Percentiles rank a stretch among this genome's conserved stretches.
Evolutionary conservation across 2,113 vertebrate genomes (phyloP).

Genomic region (Thunnus thynnus): DNA sequence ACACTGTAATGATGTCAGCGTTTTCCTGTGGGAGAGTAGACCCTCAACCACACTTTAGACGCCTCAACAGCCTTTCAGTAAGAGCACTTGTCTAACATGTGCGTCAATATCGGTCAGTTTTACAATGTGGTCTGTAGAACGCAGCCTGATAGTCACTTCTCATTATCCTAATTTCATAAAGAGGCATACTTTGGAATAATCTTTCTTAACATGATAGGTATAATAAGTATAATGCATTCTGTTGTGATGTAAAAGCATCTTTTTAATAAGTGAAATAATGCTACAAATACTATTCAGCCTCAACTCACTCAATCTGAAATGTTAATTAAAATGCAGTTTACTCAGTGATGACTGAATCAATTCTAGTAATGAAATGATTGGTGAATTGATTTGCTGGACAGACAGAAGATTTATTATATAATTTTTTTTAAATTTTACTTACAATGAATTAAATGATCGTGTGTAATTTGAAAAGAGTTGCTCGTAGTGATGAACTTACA

Average conservation of each 20-base stretch:
- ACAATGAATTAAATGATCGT: too few relatives aligned
- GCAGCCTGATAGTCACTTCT: neutral
- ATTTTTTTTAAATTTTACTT: too few relatives aligned
- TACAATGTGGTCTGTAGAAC: neutral
- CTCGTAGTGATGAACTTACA: too few relatives aligned
- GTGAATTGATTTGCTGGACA: neutral
- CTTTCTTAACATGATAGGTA: neutral
- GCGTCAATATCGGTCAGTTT: neutral
- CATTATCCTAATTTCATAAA: neutral
- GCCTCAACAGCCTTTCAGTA: neutral
- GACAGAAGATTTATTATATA: too few relatives aligned
- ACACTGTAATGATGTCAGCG: slow-evolving; percentile 44
- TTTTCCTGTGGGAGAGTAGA: slow-evolving; percentile 22
- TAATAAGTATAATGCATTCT: too few relatives aligned
- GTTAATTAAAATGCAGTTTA: too few relatives aligned
- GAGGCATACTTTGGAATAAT: neutral
- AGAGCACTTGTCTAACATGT: neutral
- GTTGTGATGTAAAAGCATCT: neutral
- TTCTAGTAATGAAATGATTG: too few relatives aligned
- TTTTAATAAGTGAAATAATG: too few relatives aligned
- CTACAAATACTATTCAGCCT: too few relatives aligned
- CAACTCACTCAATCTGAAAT: too few relatives aligned
- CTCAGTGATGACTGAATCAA: too few relatives aligned
- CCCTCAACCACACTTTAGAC: slow-evolving; percentile 9
- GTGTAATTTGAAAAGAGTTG: too few relatives aligned